phyloP scores from a whole-genome alignment of 2,113 vertebrate genomes.

The Tapirus terrestris region DNA sequence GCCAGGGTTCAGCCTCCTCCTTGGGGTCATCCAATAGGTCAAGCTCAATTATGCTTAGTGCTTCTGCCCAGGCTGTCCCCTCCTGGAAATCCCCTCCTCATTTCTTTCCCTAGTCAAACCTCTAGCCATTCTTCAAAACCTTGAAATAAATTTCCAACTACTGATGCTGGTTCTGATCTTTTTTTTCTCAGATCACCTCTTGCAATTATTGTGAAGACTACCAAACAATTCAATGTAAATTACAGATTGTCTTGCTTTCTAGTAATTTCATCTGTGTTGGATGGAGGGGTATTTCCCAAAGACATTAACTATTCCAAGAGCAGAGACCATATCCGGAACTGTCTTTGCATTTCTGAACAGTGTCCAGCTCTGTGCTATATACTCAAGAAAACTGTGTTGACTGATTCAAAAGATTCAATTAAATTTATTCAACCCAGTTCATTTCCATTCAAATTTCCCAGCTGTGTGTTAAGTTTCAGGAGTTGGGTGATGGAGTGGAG shows the following conservation, averaged over 20 bases:
- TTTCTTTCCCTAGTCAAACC: not conserved
- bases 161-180: not conserved
- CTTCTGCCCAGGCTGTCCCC: not conserved
- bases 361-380: not conserved
- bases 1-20: not conserved
- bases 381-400: not conserved
- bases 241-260: not conserved
- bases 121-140: not conserved
- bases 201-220: not conserved
- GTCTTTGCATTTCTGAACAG: not conserved
- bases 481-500: not conserved
- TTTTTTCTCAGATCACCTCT: not conserved
- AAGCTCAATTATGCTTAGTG: not conserved
- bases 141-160: not conserved
- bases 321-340: not conserved
- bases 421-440: not conserved
- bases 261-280: not conserved
- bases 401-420: not conserved
- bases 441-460: not conserved
- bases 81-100: rapidly evolving
- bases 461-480: not conserved
- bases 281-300: not conserved
- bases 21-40: not conserved
- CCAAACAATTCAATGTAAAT: not conserved
- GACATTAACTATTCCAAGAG: not conserved